phyloP scores from a whole-genome alignment of 1,140 invertebrate species.

The Zaprionus gabonicus region DNA sequence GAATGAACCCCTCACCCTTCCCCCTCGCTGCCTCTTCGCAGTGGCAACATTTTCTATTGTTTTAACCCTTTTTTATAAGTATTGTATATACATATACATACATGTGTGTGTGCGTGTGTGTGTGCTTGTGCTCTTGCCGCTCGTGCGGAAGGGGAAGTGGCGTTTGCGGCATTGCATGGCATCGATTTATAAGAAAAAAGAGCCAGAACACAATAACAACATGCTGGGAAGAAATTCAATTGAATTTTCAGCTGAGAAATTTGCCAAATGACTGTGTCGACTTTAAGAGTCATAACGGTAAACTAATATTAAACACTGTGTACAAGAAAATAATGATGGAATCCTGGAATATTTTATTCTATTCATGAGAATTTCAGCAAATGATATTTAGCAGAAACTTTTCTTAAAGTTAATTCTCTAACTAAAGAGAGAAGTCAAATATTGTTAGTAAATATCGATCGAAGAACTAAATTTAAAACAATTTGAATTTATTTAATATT shows the following conservation, averaged over 20 bases:
- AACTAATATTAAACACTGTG: not conserved
- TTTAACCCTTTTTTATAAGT: constrained; percentile 70
- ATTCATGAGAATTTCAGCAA: too few relatives aligned
- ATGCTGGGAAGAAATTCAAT: constrained; percentile 42
- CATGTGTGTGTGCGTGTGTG: constrained; percentile 15
- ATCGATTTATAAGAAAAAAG: constrained; percentile 61
- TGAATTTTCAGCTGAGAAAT: constrained; percentile 53
- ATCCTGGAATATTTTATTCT: too few relatives aligned
- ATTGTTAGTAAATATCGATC: too few relatives aligned
- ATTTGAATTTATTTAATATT: too few relatives aligned
- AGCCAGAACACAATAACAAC: not conserved
- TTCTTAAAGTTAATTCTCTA: too few relatives aligned
- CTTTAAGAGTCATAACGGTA: constrained; percentile 22
- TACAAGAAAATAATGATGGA: too few relatives aligned
- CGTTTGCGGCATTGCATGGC: constrained; percentile 65
- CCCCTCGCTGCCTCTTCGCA: constrained; percentile 9
- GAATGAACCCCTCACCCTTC: not conserved
- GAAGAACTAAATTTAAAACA: too few relatives aligned
- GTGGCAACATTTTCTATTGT: constrained; percentile 72
- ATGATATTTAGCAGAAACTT: too few relatives aligned
- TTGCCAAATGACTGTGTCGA: constrained; percentile 9
- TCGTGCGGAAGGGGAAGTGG: constrained; percentile 48
- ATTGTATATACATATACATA: constrained; percentile 8
- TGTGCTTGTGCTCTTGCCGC: constrained; percentile 47
- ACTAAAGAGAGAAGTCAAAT: too few relatives aligned